Conservation (phyloP, 2,113 vertebrate genomes). For the Saguinus imperator region DNA sequence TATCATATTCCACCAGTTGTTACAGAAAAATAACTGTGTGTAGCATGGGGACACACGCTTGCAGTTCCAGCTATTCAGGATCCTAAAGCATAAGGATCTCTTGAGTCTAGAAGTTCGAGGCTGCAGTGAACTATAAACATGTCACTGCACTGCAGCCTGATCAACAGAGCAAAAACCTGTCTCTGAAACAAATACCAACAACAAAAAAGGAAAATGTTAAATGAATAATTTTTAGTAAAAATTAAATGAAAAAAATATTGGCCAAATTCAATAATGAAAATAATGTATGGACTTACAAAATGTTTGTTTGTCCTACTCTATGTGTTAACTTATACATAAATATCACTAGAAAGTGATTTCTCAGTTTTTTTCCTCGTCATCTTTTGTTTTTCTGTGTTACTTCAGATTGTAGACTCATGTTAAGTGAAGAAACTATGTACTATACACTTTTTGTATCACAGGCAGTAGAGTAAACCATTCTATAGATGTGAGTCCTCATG, state of each 20-base stretch:
- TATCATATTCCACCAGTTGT: not conserved
- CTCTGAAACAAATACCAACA: no score
- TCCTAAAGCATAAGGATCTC: no score
- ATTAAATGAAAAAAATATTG: not conserved
- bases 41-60: not conserved
- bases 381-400: not conserved
- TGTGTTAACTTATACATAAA: not conserved
- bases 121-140: no score
- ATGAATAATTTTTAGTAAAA: not conserved
- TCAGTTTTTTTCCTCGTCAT: not conserved
- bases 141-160: no score
- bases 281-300: not conserved
- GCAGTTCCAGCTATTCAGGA: no score
- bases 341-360: not conserved
- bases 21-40: not conserved
- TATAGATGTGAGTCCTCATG: constrained; percentile 52
- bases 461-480: not conserved
- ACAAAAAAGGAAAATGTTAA: not conserved
- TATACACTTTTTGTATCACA: constrained; percentile 12
- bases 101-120: no score
- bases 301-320: not conserved
- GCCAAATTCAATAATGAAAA: not conserved
- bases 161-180: no score
- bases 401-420: not conserved
- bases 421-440: not conserved